These are phyloP conservation scores for Solea solea DNA, from an alignment of 2,113 vertebrate genomes.

Conservation along the genomic window DNA sequence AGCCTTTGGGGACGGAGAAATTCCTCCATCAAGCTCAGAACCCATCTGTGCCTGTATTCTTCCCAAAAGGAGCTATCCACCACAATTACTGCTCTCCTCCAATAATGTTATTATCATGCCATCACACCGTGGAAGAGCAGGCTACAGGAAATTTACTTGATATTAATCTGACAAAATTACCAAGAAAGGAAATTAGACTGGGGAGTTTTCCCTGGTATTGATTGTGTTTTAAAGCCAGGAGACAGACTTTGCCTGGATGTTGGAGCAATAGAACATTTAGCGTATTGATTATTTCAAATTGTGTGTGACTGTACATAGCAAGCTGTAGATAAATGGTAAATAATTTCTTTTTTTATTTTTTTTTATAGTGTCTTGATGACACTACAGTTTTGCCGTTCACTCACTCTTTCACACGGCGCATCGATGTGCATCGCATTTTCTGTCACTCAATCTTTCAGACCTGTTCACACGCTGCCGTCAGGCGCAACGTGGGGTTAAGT, in stretches of 20 bases:
- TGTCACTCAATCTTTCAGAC: no score
- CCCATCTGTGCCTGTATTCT: conserved; percentile 75
- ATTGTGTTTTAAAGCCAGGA: conserved; percentile 47
- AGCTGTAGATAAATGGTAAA: not conserved
- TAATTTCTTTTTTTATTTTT: no score
- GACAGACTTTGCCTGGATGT: not conserved
- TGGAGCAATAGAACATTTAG: conserved; percentile 1
- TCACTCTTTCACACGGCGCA: no score
- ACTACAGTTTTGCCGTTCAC: no score
- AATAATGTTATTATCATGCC: conserved; percentile 64
- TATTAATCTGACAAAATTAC: conserved; percentile 74
- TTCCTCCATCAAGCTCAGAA: conserved; percentile 72
- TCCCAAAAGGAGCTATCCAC: conserved; percentile 66
- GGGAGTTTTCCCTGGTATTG: conserved; percentile 49
- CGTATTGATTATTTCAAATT: conserved; percentile 23
- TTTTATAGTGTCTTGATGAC: no score
- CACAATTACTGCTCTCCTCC: conserved; percentile 66
- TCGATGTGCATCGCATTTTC: no score
- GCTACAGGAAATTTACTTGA: conserved; percentile 76
- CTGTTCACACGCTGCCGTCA: no score
- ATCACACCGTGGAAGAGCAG: conserved; percentile 67
- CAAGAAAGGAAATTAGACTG: conserved; percentile 63
- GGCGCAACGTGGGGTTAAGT: no score
- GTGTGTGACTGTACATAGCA: not conserved
- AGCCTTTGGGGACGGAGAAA: conserved; percentile 71